phyloP scores from a whole-genome alignment of 2,888 invertebrate genomes.

The Carterocephalus palaemon region DNA sequence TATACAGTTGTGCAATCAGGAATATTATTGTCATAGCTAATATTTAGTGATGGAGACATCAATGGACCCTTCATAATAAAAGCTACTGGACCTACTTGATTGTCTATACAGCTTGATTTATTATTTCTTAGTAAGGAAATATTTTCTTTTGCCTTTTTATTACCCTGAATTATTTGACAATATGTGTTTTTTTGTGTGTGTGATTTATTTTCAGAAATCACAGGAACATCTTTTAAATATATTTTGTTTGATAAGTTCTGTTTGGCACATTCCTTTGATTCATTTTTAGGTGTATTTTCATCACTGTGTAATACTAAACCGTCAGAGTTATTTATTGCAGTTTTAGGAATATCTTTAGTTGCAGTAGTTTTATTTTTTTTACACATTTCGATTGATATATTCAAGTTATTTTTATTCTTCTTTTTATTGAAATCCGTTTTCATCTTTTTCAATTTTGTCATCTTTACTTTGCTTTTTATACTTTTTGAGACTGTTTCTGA shows the following conservation, averaged over 20 bases:
- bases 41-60: constrained; percentile 17
- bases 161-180: too few species aligned
- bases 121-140: neutral
- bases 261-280: constrained; percentile 10
- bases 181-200: too few species aligned
- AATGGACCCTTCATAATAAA: constrained; percentile 55
- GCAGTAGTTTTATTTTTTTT: constrained; percentile 50
- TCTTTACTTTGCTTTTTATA: constrained; percentile 45
- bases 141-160: constrained; percentile 18
- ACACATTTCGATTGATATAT: constrained; percentile 70
- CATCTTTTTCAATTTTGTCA: constrained; percentile 70
- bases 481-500: constrained; percentile 41
- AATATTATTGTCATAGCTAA: constrained; percentile 6
- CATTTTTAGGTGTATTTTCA: constrained; percentile 47
- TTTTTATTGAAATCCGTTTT: constrained; percentile 69
- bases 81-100: constrained; percentile 37
- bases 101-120: constrained; percentile 7
- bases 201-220: too few species aligned
- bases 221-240: too few species aligned
- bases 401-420: constrained; percentile 60
- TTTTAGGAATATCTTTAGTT: constrained; percentile 31
- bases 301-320: constrained; percentile 30
- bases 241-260: too few species aligned
- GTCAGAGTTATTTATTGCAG: constrained; percentile 7
- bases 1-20: constrained; percentile 22